Evolutionary conservation across 1,140 invertebrate genomes (phyloP).

Genomic region (Magallana gigas): DNA sequence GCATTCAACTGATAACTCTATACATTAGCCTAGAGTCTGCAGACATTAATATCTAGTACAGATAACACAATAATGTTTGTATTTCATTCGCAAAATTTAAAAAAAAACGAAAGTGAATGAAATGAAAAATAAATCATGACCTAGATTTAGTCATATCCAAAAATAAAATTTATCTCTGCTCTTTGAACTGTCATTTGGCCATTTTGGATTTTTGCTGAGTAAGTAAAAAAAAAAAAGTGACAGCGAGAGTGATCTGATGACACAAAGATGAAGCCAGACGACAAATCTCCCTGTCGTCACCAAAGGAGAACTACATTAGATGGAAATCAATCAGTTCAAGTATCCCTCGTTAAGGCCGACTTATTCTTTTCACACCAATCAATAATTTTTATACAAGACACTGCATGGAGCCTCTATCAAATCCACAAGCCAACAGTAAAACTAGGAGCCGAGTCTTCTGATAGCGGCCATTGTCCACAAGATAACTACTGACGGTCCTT

Average conservation of each 20-base stretch:
- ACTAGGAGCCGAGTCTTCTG: neutral
- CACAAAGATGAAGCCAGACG: too few relatives aligned
- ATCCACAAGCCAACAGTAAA: neutral
- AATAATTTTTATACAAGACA: constrained; percentile 13
- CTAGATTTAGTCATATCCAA: too few relatives aligned
- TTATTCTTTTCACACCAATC: neutral
- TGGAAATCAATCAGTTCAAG: neutral
- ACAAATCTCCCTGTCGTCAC: too few relatives aligned
- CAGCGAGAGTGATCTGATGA: too few relatives aligned
- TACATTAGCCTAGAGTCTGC: neutral
- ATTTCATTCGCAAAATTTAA: too few relatives aligned
- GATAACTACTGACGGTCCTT: neutral
- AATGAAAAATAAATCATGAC: too few relatives aligned
- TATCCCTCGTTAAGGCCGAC: neutral
- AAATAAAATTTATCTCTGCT: too few relatives aligned
- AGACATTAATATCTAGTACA: neutral
- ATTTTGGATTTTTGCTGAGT: too few relatives aligned
- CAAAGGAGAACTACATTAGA: too few relatives aligned
- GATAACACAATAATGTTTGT: neutral
- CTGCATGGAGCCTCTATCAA: neutral
- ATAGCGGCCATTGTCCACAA: neutral
- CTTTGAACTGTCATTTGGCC: too few relatives aligned
- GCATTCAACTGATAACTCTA: neutral
- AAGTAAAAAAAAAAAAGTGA: too few relatives aligned
- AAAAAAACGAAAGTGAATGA: too few relatives aligned